Base-by-base conservation (phyloP, 2,888 invertebrate species). In the Drosophila fungiperda region DNA sequence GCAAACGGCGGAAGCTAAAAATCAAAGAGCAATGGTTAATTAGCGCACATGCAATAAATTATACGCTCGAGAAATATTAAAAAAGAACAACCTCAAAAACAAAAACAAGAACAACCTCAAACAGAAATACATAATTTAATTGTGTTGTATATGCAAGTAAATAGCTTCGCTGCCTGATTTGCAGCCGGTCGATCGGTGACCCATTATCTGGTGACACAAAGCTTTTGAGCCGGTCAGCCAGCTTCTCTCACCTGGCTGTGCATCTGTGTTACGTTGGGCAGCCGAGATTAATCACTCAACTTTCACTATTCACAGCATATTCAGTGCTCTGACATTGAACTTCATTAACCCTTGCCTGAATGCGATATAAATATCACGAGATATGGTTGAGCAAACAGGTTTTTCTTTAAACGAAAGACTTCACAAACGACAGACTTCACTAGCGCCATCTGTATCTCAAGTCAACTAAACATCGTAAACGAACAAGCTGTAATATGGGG, bases 391-490 rank as follows among this genome's bases (percentile, higher is more conserved):
- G 36, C 40, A 63, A 76, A 76, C 77, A 60, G 73, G 76, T 76
- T 76, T 76, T 29, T 5, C n/a, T n/a, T 6, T 20, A 72, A 84
- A 59, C 79, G 66, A 82, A 86, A 84, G 84, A 86, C 45, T 45
- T 45, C 3, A 23, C 29, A 29, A 29, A 6, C 29, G 29, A 5
- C 6, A 29, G 5, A 29, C 80, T 80, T 72, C 55, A 9, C 49
- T 52, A 12, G 23, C 67, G 73, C 70, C 69, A 45, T 42, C 65
- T 73, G 54, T 35, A 33, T n/a, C 8, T 45, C 17, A 23, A 45
- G 6, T 17, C 38, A 35, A 29, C 9, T 8, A 17, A 33, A 45
- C 32, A 35, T 20, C 23, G 45, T 48, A 48, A 12, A 3, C 36
- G 26, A 5, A 1, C 3, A 4, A 33, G 8, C 9, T 8, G 49